Evolutionary conservation across 2,797 vertebrate genomes (phyloP), one percentile per base, ranked within the genome.

Genomic region (Chelon labrosus): DNA sequence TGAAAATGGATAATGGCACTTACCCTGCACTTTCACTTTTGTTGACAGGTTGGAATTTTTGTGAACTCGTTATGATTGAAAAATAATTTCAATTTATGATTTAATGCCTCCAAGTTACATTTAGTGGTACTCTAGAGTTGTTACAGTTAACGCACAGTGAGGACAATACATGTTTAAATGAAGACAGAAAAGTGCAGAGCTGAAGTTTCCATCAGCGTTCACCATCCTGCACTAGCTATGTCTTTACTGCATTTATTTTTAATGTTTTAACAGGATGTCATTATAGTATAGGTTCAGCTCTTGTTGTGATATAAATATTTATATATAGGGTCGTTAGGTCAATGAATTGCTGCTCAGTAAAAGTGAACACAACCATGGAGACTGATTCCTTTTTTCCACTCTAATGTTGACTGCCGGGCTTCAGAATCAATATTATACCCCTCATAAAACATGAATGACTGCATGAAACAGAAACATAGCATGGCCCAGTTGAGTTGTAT

Each of bases 371-470:
- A 53, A 41, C 39, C 47, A 70, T 17, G 25, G 58, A 74, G 58
- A 70, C 19, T 47, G 27, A 16, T 44, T 62, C 37, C 20, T 46
- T 61, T 57, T 49, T 41, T 13, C 46, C 35, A 25, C 60, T 50
- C 50, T 73, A 65, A 68, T 82, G 83, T 89, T 77, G 79, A 78
- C 81, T 79, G 76, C 62, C 69, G 54, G 51, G 65, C 56, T 80
- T 80, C 72, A 70, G 72, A 88, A 92, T 92, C 90, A 89, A 93
- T 92, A 93, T 85, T 85, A 82, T 76, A 85, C 81, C 87, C 81
- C 81, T 90, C 92, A 92, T 93, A 88, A 92, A 93, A 93, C 90
- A 88, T 90, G 87, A 90, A 92, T 88, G 86, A 88, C 83, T 82
- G 80, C 77, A 72, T 27, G 70, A 79, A 90, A 90, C 85, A 90